Evolutionary conservation across 2,888 invertebrate genomes (phyloP), one percentile per base, ranked within the genome.

Genomic region (Chloromyia formosa): DNA sequence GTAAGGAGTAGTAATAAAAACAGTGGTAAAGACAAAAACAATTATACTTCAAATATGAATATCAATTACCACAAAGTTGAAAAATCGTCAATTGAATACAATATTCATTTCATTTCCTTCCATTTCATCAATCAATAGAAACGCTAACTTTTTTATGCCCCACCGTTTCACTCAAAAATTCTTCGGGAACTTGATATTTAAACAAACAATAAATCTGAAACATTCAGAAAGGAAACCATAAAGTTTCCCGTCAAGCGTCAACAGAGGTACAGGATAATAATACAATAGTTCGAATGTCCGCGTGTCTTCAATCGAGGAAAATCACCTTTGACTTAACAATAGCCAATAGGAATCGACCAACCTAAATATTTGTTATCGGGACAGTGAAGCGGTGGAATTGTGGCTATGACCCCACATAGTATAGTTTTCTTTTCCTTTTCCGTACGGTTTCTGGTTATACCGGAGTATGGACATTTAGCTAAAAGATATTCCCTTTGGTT

Each of bases 71-170:
- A n/a, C n/a, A n/a, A n/a, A n/a, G n/a, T n/a, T n/a, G n/a, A n/a
- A n/a, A n/a, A n/a, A n/a, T n/a, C n/a, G n/a, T n/a, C n/a, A n/a
- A n/a, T n/a, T n/a, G n/a, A n/a, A n/a, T n/a, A n/a, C n/a, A n/a
- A n/a, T n/a, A n/a, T n/a, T n/a, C n/a, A n/a, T n/a, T n/a, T n/a
- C n/a, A n/a, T n/a, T n/a, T n/a, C n/a, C n/a, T n/a, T n/a, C n/a
- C n/a, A n/a, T n/a, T n/a, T n/a, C n/a, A n/a, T n/a, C n/a, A 60
- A 60, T 58, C 12, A 27, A 7, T 60, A 23, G 22, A 60, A 60
- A 60, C 27, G 3, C 7, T 35, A 35, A 35, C 27, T 35, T 35
- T 35, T 35, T 7, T 35, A 35, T 35, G 7, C 7, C 7, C 27
- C n/a, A n/a, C n/a, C n/a, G n/a, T n/a, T n/a, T 35, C 27, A 35